Percentiles rank a stretch among this genome's conserved stretches.
Evolutionary conservation across 2,888 invertebrate species (phyloP).

Genomic region (Tiliacea aurago): DNA sequence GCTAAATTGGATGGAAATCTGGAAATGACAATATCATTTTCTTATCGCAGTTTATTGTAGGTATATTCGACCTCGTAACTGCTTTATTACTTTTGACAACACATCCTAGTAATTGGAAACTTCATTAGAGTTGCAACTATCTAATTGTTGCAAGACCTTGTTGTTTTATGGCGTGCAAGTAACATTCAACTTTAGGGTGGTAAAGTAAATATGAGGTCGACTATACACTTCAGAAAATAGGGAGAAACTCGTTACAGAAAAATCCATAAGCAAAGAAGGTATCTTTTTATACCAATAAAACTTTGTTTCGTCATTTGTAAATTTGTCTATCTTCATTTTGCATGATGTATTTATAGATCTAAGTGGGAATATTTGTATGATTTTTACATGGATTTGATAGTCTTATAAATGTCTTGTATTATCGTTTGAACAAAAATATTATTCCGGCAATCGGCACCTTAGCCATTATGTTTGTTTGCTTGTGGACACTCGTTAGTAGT

Average conservation of each 20-base stretch:
- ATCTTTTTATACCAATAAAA: not conserved
- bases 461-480: constrained; percentile 3
- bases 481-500: not conserved
- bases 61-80: not conserved
- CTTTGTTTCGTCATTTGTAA: not conserved
- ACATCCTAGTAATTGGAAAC: not conserved
- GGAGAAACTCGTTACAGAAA: not conserved
- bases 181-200: not conserved
- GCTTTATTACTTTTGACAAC: not conserved
- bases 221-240: too few species aligned
- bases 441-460: not conserved
- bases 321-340: not conserved
- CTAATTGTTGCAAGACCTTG: not conserved
- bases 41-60: too few species aligned
- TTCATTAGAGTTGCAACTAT: not conserved
- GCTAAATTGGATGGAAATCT: too few species aligned
- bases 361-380: too few species aligned
- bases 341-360: not conserved
- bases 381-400: not conserved
- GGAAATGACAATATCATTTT: not conserved
- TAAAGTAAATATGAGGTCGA: not conserved
- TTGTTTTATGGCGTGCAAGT: not conserved
- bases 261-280: not conserved
- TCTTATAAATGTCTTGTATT: not conserved
- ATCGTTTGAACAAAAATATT: not conserved